phyloP scores from a whole-genome alignment of 2,888 invertebrate genomes.

The Melanchra persicariae region DNA sequence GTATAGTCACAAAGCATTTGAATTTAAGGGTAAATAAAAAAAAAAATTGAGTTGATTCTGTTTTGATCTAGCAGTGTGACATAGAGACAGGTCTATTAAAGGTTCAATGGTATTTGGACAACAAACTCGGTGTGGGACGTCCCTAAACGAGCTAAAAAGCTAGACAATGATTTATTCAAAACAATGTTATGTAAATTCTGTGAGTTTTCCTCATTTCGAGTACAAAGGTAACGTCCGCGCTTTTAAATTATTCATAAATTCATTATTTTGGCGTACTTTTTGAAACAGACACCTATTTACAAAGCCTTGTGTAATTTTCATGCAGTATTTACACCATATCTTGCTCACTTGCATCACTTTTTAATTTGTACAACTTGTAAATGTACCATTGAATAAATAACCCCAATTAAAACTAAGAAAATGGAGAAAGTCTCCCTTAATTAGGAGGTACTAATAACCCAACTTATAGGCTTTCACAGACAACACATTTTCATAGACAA shows the following conservation, averaged over 20 bases:
- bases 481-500: too few relatives aligned
- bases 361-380: neutral
- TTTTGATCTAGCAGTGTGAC: too few relatives aligned
- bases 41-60: too few relatives aligned
- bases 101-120: neutral
- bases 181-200: conserved; percentile 48
- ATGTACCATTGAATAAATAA: too few relatives aligned
- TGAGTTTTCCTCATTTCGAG: conserved; percentile 40
- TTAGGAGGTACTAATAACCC: too few relatives aligned
- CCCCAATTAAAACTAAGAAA: too few relatives aligned
- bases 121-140: neutral
- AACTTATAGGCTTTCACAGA: too few relatives aligned
- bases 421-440: too few relatives aligned
- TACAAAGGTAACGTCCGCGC: conserved; percentile 45
- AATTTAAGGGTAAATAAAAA: too few relatives aligned
- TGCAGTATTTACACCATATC: neutral
- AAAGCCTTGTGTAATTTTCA: neutral
- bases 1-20: too few relatives aligned
- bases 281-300: neutral
- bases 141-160: conserved; percentile 26
- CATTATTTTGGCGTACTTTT: conserved; percentile 33
- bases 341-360: too few relatives aligned
- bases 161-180: conserved; percentile 52
- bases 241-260: conserved; percentile 57
- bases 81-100: neutral